These are phyloP conservation scores for Eucera pruinosa DNA, from an alignment of 2,888 invertebrate genomes.

Conservation along the genomic window DNA sequence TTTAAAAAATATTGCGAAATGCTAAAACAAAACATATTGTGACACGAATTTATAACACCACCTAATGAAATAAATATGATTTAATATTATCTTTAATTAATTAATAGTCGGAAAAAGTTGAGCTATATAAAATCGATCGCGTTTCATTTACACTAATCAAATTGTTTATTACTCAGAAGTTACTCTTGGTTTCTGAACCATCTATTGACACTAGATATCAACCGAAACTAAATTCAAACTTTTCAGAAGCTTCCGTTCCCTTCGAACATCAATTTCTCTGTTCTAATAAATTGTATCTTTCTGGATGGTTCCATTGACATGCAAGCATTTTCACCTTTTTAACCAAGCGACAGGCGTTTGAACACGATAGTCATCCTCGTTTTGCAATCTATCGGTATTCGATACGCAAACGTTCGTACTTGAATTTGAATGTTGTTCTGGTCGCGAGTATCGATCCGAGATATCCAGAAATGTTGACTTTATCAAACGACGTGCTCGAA, in stretches of 20 bases:
- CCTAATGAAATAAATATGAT: no score
- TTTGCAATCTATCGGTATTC: slow-evolving; percentile 9
- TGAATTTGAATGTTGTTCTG: background rate
- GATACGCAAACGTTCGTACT: background rate
- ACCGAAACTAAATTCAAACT: no score
- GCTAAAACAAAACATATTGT: no score
- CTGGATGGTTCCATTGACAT: background rate
- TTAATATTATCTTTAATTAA: no score
- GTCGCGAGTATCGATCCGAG: slow-evolving; percentile 1
- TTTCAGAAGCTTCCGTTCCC: background rate
- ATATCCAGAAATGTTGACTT: slow-evolving; percentile 13
- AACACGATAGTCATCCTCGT: background rate
- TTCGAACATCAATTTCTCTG: background rate
- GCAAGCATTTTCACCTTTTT: background rate
- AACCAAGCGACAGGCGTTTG: background rate
- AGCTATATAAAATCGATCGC: no score
- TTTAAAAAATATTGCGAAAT: no score
- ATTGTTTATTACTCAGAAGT: no score
- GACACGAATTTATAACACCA: no score
- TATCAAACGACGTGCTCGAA: background rate
- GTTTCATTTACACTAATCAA: no score
- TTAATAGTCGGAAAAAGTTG: no score
- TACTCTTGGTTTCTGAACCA: background rate
- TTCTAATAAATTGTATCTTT: background rate
- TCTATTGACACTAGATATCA: background rate